Evolutionary conservation across 2,888 invertebrate species (phyloP).

Genomic region (Hydriomena furcata): DNA sequence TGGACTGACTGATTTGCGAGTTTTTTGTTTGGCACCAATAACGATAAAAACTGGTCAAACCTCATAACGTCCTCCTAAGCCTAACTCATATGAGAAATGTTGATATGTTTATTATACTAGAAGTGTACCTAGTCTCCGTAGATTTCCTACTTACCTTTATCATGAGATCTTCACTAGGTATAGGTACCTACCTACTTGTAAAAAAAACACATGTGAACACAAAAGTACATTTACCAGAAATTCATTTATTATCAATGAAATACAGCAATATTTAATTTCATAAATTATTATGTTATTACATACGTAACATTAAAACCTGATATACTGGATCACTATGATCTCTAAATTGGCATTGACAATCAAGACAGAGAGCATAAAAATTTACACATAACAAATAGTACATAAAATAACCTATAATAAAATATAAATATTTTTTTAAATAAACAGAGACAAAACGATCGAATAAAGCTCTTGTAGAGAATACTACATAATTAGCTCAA

Average conservation of each 20-base stretch:
- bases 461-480: conserved; percentile 10
- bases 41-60: too few species aligned
- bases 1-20: too few species aligned
- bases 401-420: too few species aligned
- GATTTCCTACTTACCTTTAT: too few species aligned
- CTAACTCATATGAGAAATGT: too few species aligned
- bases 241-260: conserved; percentile 29
- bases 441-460: conserved; percentile 1
- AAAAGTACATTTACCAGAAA: conserved; percentile 16
- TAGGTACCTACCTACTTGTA: too few species aligned
- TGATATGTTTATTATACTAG: too few species aligned
- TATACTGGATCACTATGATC: conserved; percentile 11
- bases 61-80: too few species aligned
- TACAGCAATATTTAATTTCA: conserved; percentile 29
- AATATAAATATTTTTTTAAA: too few species aligned
- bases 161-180: too few species aligned
- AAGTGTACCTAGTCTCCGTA: too few species aligned
- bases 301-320: conserved; percentile 2
- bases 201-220: not conserved
- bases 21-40: too few species aligned
- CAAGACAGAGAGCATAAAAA: conserved; percentile 23
- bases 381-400: conserved; percentile 11
- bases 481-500: conserved; percentile 1
- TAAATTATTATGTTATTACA: conserved; percentile 13
- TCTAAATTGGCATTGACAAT: conserved; percentile 1